phyloP scores from a whole-genome alignment of 1,140 invertebrate species.

The Scaptomyza hsui region DNA sequence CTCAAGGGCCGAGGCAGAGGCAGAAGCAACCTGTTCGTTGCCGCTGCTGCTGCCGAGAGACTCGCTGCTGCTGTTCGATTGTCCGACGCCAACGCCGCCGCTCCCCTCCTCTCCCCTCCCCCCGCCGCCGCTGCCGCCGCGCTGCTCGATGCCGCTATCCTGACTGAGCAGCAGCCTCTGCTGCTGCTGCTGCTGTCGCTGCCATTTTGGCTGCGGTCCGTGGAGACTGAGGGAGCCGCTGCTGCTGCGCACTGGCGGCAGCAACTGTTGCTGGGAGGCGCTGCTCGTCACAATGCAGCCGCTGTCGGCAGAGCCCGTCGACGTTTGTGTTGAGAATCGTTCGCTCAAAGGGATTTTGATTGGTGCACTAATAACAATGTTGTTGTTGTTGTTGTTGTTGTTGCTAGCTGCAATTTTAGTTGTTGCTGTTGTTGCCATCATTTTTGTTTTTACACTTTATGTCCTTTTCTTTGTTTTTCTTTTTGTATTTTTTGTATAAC shows the following conservation, averaged over 20 bases:
- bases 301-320: conserved; percentile 80
- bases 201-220: conserved; percentile 62
- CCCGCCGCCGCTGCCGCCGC: conserved; percentile 19
- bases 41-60: conserved; percentile 62
- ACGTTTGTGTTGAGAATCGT: conserved; percentile 74
- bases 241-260: conserved; percentile 72
- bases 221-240: conserved; percentile 72
- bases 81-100: conserved; percentile 26
- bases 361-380: conserved; percentile 53
- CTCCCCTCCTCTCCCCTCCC: conserved; percentile 17
- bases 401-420: conserved; percentile 40
- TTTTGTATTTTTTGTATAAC: conserved; percentile 10
- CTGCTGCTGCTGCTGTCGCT: conserved; percentile 47
- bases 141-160: conserved; percentile 79
- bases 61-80: conserved; percentile 69
- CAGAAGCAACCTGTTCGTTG: conserved; percentile 4
- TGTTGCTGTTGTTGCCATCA: conserved; percentile 78
- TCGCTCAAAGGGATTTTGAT: conserved; percentile 77
- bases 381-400: conserved; percentile 28
- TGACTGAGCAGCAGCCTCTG: conserved; percentile 75
- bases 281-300: conserved; percentile 63
- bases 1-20: conserved; percentile 58
- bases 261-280: conserved; percentile 58
- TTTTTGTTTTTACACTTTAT: conserved; percentile 16
- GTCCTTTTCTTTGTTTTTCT: conserved; percentile 13